phyloP scores from a whole-genome alignment of 2,888 invertebrate species.

The Meliscaeva auricollis region DNA sequence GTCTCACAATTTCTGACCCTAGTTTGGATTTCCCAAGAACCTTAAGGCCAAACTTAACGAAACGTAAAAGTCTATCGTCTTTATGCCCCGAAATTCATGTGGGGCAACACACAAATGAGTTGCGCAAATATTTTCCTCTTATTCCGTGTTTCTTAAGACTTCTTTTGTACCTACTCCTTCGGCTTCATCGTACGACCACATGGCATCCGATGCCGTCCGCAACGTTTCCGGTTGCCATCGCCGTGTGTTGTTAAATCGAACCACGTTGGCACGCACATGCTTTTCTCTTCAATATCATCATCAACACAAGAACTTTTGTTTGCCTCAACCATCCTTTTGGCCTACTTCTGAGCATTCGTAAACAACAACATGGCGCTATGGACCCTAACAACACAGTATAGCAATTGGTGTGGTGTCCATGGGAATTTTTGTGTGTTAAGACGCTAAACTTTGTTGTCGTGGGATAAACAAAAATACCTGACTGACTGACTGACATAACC shows the following conservation, averaged over 20 bases:
- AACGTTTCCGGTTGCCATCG: conserved; percentile 75
- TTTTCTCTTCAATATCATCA: conserved; percentile 13
- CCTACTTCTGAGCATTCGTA: conserved; percentile 73
- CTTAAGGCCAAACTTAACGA: conserved; percentile 66
- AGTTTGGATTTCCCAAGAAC: conserved; percentile 45
- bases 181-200: conserved; percentile 45
- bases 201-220: conserved; percentile 74
- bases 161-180: conserved; percentile 30
- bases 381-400: conserved; percentile 55
- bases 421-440: conserved; percentile 51
- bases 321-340: conserved; percentile 68
- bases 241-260: conserved; percentile 73
- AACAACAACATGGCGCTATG: conserved; percentile 69
- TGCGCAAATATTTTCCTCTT: conserved; percentile 67
- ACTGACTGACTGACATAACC: conserved; percentile 49
- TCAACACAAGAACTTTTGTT: conserved; percentile 64
- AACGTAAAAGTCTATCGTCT: conserved; percentile 40
- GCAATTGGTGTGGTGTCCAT: conserved; percentile 67
- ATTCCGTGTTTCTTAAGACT: conserved; percentile 52
- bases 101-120: conserved; percentile 70
- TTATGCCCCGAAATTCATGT: conserved; percentile 13
- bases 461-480: conserved; percentile 60
- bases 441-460: conserved; percentile 68
- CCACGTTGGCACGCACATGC: conserved; percentile 74
- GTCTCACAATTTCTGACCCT: conserved; percentile 82